Conservation (phyloP, 2,797 vertebrate genomes). For the Chanos chanos region DNA sequence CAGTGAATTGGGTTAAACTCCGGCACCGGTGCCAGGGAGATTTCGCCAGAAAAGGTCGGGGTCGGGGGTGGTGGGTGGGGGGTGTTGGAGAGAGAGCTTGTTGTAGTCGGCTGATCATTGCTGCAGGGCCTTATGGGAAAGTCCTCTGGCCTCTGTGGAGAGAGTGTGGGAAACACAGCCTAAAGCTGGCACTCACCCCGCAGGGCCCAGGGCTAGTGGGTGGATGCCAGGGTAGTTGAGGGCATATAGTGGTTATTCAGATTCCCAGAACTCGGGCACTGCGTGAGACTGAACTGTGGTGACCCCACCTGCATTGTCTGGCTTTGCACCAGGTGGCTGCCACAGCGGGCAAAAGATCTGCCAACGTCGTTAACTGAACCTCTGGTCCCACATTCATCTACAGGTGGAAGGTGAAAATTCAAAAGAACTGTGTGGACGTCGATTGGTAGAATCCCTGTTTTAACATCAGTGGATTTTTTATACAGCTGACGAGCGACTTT, state of each 20-base stretch:
- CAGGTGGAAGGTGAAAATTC: too few species aligned
- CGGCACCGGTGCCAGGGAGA: conserved; percentile 43
- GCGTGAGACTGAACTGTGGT: conserved; percentile 28
- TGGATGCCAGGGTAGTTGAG: conserved; percentile 43
- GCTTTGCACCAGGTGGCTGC: too few species aligned
- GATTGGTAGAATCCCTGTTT: too few species aligned
- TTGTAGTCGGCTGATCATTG: conserved; percentile 38
- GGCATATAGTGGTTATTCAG: conserved; percentile 52
- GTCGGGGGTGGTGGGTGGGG: neutral
- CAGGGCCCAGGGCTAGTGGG: conserved; percentile 38
- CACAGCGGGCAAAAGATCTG: too few species aligned
- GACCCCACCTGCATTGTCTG: conserved; percentile 5
- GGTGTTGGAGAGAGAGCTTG: conserved; percentile 27
- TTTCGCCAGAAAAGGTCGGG: conserved; percentile 43
- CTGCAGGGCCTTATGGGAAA: conserved; percentile 46
- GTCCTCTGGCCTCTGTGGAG: conserved; percentile 37
- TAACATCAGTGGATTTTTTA: too few species aligned
- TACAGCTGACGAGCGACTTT: too few species aligned
- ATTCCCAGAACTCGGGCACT: conserved; percentile 39
- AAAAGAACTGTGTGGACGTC: too few species aligned
- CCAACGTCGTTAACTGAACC: too few species aligned
- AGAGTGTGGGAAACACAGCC: conserved; percentile 50
- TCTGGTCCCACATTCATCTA: too few species aligned
- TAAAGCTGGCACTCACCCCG: conserved; percentile 41
- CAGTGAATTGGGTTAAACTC: conserved; percentile 43